Base-by-base conservation (phyloP, 2,888 invertebrate genomes). In the Reticulitermes lucifugus region DNA sequence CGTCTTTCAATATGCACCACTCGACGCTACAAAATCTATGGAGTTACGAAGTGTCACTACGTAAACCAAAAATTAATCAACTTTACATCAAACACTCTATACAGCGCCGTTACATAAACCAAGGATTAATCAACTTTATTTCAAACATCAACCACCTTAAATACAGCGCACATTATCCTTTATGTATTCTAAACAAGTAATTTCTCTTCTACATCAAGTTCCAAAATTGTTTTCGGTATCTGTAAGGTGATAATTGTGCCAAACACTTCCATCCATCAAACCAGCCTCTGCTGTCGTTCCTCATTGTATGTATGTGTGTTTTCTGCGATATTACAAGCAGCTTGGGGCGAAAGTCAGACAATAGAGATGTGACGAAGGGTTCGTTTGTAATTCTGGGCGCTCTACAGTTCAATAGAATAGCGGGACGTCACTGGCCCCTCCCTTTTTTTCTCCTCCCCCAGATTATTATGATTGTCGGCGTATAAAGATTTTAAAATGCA, bases 401-500 rank as follows among this genome's bases (percentile, higher is more conserved):
- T 77, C 51, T 46, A 14, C 22, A 73, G 41, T 41, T 73, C 41
- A 73, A 73, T 41, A 21, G 73, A 35, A 41, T 29, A 73, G 77
- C 51, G 75, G 46, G 84, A 70, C 85, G 82, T 71, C 85, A 71
- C 18, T 55, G 14, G 35, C 55, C 14, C 55, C 55, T 18, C 55
- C 55, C 18, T 18, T 18, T 18, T 46, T 55, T 18, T 55, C 55
- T 18, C 18, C 55, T 79, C 84, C 84, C 70, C 82, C 41, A 43
- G 75, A 85, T 84, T 84, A 81, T 81, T 41, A 73, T 77, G n/a
- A 46, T 79, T 35, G 79, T 79, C 59, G 70, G 80, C 70, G 83
- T 83, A 73, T 83, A 71, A 83, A 81, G 81, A 86, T 84, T 86
- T 86, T 84, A 86, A 86, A 86, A 86, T 84, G 86, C 86, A 84